phyloP scores from a whole-genome alignment of 2,113 vertebrate genomes.

The Acrocephalus arundinaceus region DNA sequence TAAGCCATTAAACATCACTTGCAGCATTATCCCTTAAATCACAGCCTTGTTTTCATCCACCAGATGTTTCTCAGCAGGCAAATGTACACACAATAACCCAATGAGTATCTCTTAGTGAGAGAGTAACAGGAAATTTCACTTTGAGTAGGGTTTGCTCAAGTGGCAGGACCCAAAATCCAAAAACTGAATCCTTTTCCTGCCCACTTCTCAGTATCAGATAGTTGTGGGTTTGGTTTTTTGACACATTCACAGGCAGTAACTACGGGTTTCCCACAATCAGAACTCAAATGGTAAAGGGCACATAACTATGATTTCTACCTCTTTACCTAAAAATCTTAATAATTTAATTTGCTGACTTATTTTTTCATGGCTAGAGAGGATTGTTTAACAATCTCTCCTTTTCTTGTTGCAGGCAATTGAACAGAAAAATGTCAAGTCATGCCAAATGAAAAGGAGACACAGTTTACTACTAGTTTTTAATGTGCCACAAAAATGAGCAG shows the following conservation, averaged over 20 bases:
- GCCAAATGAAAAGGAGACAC: slow-evolving; percentile 12
- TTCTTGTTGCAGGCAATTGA: not conserved
- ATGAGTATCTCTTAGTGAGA: not conserved
- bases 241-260: not conserved
- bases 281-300: not conserved
- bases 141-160: not conserved
- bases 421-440: not conserved
- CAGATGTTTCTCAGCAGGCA: slow-evolving; percentile 43
- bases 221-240: not conserved
- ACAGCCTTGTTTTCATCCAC: not conserved
- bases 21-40: not conserved
- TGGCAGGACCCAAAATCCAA: not conserved
- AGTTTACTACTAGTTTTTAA: slow-evolving; percentile 9
- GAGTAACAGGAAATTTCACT: not conserved
- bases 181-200: not conserved
- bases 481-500: not conserved
- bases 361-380: not conserved
- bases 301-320: not conserved
- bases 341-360: slow-evolving; percentile 3
- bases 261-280: not conserved
- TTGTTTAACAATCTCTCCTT: not conserved
- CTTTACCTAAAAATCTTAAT: not conserved
- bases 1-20: not conserved
- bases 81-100: not conserved
- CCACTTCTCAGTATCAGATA: not conserved